Evolutionary conservation across 2,888 invertebrate genomes (phyloP).

Genomic region (Micropterix aruncella): DNA sequence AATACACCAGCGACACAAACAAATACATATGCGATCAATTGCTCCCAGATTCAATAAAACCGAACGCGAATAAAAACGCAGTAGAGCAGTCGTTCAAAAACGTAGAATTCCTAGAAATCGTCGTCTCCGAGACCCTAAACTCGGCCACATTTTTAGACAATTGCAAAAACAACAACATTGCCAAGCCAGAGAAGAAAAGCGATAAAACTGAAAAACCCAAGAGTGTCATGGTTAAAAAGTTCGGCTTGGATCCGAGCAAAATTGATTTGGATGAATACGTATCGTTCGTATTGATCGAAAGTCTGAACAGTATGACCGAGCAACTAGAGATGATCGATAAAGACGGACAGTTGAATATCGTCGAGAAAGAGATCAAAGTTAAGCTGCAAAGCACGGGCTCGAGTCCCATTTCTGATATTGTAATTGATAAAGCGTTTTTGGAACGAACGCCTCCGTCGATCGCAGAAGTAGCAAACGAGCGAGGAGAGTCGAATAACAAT

Average conservation of each 20-base stretch:
- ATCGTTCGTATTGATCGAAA: constrained; percentile 35
- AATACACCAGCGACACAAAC: not conserved
- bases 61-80: not conserved
- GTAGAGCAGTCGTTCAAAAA: not conserved
- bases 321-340: constrained; percentile 28
- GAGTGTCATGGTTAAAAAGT: constrained; percentile 2
- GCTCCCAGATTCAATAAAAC: not conserved
- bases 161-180: not conserved
- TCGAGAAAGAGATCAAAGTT: constrained; percentile 37
- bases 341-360: constrained; percentile 27
- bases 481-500: not conserved
- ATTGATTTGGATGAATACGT: constrained; percentile 35
- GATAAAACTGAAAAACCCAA: constrained; percentile 4
- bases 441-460: constrained; percentile 3
- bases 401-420: not conserved
- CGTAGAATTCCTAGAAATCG: constrained; percentile 27
- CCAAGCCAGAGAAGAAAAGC: not conserved
- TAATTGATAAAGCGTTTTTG: constrained; percentile 2
- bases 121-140: constrained; percentile 28
- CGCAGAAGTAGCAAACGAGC: constrained; percentile 5
- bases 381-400: constrained; percentile 34
- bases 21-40: not conserved
- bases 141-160: constrained; percentile 8
- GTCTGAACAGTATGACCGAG: constrained; percentile 32
- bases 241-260: constrained; percentile 1